Evolutionary conservation across 2,113 vertebrate genomes (phyloP).

Genomic region (Hippocampus mohnikei): DNA sequence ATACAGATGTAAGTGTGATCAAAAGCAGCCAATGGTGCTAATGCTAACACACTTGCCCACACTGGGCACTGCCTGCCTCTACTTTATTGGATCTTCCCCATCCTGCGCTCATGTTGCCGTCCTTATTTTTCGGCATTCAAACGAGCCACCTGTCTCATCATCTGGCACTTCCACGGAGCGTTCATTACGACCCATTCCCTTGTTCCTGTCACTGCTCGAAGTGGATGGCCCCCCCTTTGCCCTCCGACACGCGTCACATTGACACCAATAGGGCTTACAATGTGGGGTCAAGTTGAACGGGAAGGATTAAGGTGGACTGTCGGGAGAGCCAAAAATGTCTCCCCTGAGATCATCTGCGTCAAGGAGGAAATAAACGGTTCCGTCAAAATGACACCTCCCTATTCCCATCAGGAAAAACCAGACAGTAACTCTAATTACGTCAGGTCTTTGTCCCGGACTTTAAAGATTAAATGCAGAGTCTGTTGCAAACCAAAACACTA

Average conservation of each 20-base stretch:
- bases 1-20: not conserved
- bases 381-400: too few species aligned
- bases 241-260: slow-evolving; percentile 46
- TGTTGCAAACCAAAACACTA: too few species aligned
- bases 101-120: not conserved
- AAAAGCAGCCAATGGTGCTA: not conserved
- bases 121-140: slow-evolving; percentile 33
- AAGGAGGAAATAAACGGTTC: not conserved
- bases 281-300: slow-evolving; percentile 65
- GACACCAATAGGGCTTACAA: slow-evolving; percentile 64
- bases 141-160: slow-evolving; percentile 49
- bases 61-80: not conserved
- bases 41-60: not conserved
- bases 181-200: slow-evolving; percentile 64
- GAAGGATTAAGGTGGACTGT: slow-evolving; percentile 46
- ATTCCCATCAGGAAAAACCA: too few species aligned
- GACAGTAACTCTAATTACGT: too few species aligned
- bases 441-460: too few species aligned
- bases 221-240: slow-evolving; percentile 63
- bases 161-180: slow-evolving; percentile 38
- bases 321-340: slow-evolving; percentile 14
- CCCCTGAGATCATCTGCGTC: slow-evolving; percentile 9
- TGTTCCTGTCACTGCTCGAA: slow-evolving; percentile 59
- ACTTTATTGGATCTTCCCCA: not conserved
- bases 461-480: too few species aligned